Evolutionary conservation across 2,888 invertebrate genomes (phyloP).

Genomic region (Hyposoter didymator): DNA sequence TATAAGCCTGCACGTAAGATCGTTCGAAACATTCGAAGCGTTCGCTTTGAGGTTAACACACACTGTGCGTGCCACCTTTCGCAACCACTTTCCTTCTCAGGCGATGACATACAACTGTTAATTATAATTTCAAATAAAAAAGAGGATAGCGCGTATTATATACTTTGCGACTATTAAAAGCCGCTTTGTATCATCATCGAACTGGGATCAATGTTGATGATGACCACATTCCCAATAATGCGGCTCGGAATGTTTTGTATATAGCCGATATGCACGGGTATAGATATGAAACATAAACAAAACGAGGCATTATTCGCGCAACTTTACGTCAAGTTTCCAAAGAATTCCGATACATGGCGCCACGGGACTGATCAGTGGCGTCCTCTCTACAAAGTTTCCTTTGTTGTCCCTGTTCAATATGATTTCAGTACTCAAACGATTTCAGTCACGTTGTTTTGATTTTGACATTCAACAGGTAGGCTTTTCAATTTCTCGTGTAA

Average conservation of each 20-base stretch:
- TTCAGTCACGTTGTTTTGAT: conserved; percentile 8
- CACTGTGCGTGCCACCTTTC: conserved; percentile 34
- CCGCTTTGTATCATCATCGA: conserved; percentile 40
- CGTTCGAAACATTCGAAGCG: conserved; percentile 29
- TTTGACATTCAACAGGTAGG: conserved; percentile 62
- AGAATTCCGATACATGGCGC: not conserved
- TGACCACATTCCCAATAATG: conserved; percentile 64
- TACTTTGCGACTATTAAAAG: conserved; percentile 61
- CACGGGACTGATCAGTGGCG: conserved; percentile 25
- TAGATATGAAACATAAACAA: conserved; percentile 27
- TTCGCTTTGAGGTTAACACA: conserved; percentile 63
- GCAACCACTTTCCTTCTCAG: conserved; percentile 35
- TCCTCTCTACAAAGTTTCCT: conserved; percentile 24
- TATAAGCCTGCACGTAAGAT: conserved; percentile 4
- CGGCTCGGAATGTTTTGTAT: conserved; percentile 53
- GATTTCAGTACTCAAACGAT: not conserved
- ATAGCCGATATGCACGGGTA: conserved; percentile 8
- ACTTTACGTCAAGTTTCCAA: not conserved
- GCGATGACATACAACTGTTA: conserved; percentile 58
- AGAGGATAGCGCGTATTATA: conserved; percentile 49
- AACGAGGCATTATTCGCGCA: not conserved
- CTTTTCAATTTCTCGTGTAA: not conserved
- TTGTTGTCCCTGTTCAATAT: not conserved
- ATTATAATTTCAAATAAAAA: conserved; percentile 44
- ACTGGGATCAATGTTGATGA: conserved; percentile 31